Percentiles rank a stretch among this genome's conserved stretches.
phyloP scores from a whole-genome alignment of 2,113 vertebrate species.

The Brachypodius melanocephalos region DNA sequence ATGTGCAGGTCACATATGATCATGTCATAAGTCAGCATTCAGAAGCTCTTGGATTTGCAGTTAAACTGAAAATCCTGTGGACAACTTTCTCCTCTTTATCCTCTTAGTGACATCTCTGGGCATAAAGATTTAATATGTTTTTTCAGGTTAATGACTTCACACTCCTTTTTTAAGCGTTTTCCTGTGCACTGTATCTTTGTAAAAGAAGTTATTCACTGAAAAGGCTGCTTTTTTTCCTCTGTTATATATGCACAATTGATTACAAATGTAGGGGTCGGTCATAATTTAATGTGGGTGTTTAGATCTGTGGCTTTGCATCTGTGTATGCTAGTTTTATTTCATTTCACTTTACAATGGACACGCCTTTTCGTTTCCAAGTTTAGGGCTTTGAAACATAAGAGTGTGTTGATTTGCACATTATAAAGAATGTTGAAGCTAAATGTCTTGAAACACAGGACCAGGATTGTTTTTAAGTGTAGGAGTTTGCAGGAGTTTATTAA shows the following conservation, averaged over 20 bases:
- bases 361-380: background rate
- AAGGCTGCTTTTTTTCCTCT: background rate
- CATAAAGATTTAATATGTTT: background rate
- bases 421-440: background rate
- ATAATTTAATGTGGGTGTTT: background rate
- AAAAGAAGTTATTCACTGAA: background rate
- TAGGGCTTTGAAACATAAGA: background rate
- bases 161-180: background rate
- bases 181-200: background rate
- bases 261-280: background rate
- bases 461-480: background rate
- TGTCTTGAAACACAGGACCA: background rate
- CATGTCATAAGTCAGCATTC: accelerated
- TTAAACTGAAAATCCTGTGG: background rate
- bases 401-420: background rate
- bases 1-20: background rate
- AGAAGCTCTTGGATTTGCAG: slow-evolving; percentile 22
- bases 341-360: background rate
- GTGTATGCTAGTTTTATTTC: background rate
- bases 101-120: background rate
- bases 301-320: background rate
- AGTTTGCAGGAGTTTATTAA: background rate
- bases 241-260: background rate
- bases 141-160: background rate
- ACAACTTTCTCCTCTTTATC: background rate